These are phyloP conservation scores for Epizoanthus ramosus DNA, from an alignment of 92 coral and sea anemone genomes.

Conservation along the genomic window DNA sequence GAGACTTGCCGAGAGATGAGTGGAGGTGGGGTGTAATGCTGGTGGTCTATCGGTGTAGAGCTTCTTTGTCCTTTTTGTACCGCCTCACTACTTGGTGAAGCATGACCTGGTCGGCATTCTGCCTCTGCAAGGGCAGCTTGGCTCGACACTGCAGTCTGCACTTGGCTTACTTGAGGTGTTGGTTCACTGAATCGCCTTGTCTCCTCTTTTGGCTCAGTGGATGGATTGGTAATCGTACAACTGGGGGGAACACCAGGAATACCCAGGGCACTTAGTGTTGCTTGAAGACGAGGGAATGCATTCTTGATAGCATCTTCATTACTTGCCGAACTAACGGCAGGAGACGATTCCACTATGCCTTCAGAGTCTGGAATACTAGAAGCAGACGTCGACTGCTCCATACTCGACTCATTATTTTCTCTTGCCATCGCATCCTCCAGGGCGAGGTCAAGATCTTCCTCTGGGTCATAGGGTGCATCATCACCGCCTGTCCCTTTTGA, in stretches of 20 bases:
- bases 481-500: slow-evolving; percentile 47
- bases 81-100: background rate
- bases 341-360: background rate
- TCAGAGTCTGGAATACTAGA: background rate
- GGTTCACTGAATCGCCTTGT: background rate
- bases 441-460: slow-evolving; percentile 84
- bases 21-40: slow-evolving; percentile 26
- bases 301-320: background rate
- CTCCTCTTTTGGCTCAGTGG: background rate
- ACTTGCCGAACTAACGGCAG: background rate
- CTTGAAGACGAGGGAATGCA: slow-evolving; percentile 38
- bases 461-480: slow-evolving; percentile 97
- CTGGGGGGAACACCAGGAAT: slow-evolving; percentile 22
- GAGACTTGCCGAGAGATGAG: slow-evolving; percentile 17
- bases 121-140: background rate
- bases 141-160: background rate
- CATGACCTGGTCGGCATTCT: background rate
- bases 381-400: background rate
- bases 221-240: background rate
- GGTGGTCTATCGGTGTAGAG: background rate
- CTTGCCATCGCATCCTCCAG: slow-evolving; percentile 47
- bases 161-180: background rate
- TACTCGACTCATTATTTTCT: slow-evolving; percentile 6
- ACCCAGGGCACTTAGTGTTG: slow-evolving; percentile 33
- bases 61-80: background rate